These are phyloP conservation scores for Uloborus diversus DNA, from an alignment of 1,140 invertebrate genomes.

Conservation along the genomic window DNA sequence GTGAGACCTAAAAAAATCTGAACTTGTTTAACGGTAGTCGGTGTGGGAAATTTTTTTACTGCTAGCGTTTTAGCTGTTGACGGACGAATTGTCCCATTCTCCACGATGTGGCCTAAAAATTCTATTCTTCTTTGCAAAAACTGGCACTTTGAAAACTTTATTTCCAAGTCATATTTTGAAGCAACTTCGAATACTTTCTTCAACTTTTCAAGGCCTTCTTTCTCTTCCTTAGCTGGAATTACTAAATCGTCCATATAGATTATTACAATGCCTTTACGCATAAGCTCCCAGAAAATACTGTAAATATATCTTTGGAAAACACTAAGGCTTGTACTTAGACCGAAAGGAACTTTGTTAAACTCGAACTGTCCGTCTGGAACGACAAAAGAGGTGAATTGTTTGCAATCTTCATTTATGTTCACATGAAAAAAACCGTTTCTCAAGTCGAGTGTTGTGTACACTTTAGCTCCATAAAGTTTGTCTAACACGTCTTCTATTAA, in stretches of 20 bases:
- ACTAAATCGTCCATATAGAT: constrained; percentile 27
- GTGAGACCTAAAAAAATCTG: constrained; percentile 61
- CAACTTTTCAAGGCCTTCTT: background rate
- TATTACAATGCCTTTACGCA: background rate
- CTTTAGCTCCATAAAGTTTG: background rate
- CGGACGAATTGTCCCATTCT: background rate
- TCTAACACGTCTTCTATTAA: constrained; percentile 24
- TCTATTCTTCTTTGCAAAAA: constrained; percentile 1
- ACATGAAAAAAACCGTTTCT: constrained; percentile 53
- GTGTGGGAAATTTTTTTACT: constrained; percentile 51
- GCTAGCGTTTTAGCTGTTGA: constrained; percentile 7
- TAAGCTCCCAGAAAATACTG: background rate
- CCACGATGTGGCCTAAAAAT: constrained; percentile 8
- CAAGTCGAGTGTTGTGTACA: constrained; percentile 48
- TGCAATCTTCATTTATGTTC: constrained; percentile 5
- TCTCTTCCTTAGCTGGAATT: too few species aligned
- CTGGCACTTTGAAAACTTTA: constrained; percentile 8
- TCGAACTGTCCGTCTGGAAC: constrained; percentile 41
- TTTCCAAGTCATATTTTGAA: constrained; percentile 1
- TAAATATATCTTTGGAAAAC: constrained; percentile 54
- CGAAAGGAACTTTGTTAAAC: constrained; percentile 34
- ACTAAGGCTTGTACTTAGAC: constrained; percentile 16
- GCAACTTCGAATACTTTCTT: background rate
- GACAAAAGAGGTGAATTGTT: constrained; percentile 50
- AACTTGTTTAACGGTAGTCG: constrained; percentile 60